These are phyloP conservation scores for Saguinus midas DNA, from an alignment of 2,113 vertebrate genomes.

Conservation along the genomic window DNA sequence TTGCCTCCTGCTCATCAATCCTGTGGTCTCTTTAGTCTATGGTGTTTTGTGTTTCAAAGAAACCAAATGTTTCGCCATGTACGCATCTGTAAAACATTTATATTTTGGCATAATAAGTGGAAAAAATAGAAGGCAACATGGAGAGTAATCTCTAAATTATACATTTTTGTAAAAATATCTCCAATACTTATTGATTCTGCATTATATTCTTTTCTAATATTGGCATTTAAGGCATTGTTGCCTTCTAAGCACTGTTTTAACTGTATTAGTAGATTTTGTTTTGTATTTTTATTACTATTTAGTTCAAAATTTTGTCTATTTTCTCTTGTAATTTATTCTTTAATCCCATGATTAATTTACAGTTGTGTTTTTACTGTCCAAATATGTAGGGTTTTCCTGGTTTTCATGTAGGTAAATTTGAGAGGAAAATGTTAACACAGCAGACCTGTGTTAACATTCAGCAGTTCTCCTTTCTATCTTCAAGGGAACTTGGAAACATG, in stretches of 20 bases:
- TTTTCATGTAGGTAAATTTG: background rate
- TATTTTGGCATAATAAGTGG: slow-evolving; percentile 21
- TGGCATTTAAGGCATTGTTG: slow-evolving; percentile 5
- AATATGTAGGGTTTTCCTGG: background rate
- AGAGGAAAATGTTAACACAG: slow-evolving; percentile 28
- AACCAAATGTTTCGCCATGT: background rate
- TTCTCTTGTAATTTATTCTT: slow-evolving; percentile 47
- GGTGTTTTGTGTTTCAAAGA: background rate
- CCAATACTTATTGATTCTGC: background rate
- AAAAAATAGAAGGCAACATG: background rate
- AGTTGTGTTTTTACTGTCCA: slow-evolving; percentile 36
- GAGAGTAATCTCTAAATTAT: slow-evolving; percentile 11
- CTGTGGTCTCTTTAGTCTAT: background rate
- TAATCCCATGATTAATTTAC: background rate
- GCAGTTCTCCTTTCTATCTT: background rate
- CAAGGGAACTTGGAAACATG: slow-evolving; percentile 31
- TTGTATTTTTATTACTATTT: slow-evolving; percentile 48
- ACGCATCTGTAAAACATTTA: background rate
- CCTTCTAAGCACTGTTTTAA: slow-evolving; percentile 5
- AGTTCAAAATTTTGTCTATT: slow-evolving; percentile 20
- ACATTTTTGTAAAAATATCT: background rate
- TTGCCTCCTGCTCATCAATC: background rate
- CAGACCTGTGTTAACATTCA: background rate
- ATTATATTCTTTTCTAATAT: background rate
- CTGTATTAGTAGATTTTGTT: background rate